Conservation (phyloP, 2,113 vertebrate species). For the Saiga tatarica region DNA sequence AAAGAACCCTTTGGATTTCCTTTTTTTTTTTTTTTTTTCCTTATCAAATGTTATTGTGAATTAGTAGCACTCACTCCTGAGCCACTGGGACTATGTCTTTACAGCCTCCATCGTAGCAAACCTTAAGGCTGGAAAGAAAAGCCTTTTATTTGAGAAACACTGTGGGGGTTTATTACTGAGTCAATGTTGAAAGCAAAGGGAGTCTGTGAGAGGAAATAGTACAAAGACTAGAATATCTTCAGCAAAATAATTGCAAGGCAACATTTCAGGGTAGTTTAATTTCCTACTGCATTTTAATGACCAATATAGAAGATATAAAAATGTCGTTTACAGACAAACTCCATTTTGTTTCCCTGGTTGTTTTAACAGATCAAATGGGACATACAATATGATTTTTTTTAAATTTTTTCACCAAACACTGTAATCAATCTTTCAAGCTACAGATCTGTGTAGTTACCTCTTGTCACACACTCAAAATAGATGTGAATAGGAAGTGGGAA, state of each 20-base stretch:
- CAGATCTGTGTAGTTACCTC: not conserved
- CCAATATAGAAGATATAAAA: constrained; percentile 49
- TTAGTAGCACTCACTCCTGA: not conserved
- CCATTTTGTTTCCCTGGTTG: constrained; percentile 47
- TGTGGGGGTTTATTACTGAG: not conserved
- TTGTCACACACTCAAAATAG: not conserved
- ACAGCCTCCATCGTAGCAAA: not conserved
- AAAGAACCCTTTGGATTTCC: not conserved
- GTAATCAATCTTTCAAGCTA: not conserved
- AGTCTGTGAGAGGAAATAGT: not conserved
- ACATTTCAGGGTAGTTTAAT: constrained; percentile 18
- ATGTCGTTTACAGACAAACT: constrained; percentile 47
- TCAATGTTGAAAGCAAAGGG: not conserved
- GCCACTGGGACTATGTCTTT: not conserved
- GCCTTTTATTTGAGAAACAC: not conserved
- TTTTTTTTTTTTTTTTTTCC: not conserved
- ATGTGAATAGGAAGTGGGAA: not conserved
- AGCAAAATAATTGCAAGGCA: constrained; percentile 8
- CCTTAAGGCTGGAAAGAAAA: not conserved
- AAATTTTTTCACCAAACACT: not conserved
- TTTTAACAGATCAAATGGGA: constrained; percentile 34
- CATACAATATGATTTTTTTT: not conserved
- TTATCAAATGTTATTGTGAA: not conserved
- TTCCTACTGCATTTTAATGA: constrained; percentile 59
- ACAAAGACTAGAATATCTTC: not conserved